Evolutionary conservation across 2,888 invertebrate species (phyloP).

Genomic region (Tinea trinotella): DNA sequence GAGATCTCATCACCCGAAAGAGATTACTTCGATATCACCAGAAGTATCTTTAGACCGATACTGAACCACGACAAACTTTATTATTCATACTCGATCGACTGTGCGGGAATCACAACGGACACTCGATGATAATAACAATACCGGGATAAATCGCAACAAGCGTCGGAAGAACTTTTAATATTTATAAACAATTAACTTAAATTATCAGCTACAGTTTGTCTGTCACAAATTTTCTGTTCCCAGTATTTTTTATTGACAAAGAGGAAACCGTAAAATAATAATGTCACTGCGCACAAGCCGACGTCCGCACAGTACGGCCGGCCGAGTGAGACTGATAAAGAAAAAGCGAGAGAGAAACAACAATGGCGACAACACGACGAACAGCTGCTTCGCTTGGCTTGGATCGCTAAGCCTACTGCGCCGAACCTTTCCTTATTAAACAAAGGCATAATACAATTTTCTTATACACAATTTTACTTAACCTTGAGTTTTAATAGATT

Average conservation of each 20-base stretch:
- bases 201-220: neutral
- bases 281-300: constrained; percentile 39
- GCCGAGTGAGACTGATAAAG: constrained; percentile 61
- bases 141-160: neutral
- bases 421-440: constrained; percentile 21
- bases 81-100: constrained; percentile 68
- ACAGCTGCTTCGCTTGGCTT: constrained; percentile 48
- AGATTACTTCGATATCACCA: constrained; percentile 51
- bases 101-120: constrained; percentile 59
- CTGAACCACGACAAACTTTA: constrained; percentile 32
- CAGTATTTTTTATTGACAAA: constrained; percentile 42
- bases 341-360: constrained; percentile 46
- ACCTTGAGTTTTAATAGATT: too few relatives aligned
- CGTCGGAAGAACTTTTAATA: neutral
- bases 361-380: constrained; percentile 57
- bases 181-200: neutral
- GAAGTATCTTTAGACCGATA: neutral
- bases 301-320: constrained; percentile 22
- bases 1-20: constrained; percentile 57
- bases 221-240: constrained; percentile 3
- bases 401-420: constrained; percentile 26
- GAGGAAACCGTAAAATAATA: constrained; percentile 47
- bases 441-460: neutral
- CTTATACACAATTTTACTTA: neutral
- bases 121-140: constrained; percentile 30